Evolutionary conservation across 1,140 invertebrate species (phyloP), one percentile per base, ranked within the genome.

Genomic region (Planococcus citri): DNA sequence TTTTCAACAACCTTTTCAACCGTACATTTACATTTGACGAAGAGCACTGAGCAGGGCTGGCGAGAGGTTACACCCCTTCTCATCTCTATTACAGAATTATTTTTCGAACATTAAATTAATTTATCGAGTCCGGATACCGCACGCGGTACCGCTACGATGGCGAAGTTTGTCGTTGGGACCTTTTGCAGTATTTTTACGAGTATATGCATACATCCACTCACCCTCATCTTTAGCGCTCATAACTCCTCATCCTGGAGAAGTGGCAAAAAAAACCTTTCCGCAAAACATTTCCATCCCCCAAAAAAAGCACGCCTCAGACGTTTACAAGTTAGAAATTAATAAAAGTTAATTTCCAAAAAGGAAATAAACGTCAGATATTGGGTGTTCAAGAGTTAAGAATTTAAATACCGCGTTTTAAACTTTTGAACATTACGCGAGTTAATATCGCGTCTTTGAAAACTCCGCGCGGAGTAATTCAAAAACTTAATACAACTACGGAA

Each of bases 331-430:
- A 20, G 41, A 51, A 51, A 51, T 51, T 51, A 51, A 51, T 51
- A 51, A 51, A 51, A 51, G 41, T 51, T 51, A 51, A 51, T 51
- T n/a, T 51, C n/a, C 41, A 20, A 51, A 51, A 51, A 51, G 41
- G 41, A 51, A 51, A 51, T 51, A 51, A 51, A 51, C 41, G 41
- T 51, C 41, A 51, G 41, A 51, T 51, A 51, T 51, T 20, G 41
- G 41, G 41, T 51, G 41, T 51, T 51, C 17, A 17, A 20, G 12
- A 51, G 41, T 20, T 51, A 12, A 51, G 41, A 51, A 51, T 51
- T 51, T 17, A 51, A 51, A 51, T 51, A 51, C 41, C 41, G 12
- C 41, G n/a, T 14, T 51, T 51, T 51, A 51, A 51, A 51, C 41
- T 51, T 51, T 51, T 51, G 17, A 51, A 51, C 41, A 51, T 51